Conservation (phyloP, 1,140 invertebrate species). For the Acarapis woodi region DNA sequence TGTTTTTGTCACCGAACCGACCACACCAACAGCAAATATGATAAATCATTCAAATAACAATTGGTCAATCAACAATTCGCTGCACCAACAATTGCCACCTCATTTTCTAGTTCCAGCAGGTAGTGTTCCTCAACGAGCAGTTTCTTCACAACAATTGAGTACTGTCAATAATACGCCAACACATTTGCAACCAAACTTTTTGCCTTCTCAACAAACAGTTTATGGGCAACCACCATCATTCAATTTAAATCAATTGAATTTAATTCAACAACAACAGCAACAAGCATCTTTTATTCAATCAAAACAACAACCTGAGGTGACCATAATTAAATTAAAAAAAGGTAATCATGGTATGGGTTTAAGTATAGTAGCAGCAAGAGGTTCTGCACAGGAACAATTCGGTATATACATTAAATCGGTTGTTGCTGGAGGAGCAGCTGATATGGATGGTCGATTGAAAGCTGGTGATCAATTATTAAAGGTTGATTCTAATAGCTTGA, state of each 20-base stretch:
- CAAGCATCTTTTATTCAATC: background rate
- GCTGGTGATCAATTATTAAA: slow-evolving; percentile 89
- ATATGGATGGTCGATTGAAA: slow-evolving; percentile 65
- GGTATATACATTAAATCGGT: slow-evolving; percentile 96
- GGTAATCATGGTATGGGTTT: slow-evolving; percentile 69
- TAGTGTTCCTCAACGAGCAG: too few relatives aligned
- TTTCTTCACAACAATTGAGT: background rate
- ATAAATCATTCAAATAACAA: background rate
- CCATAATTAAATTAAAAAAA: slow-evolving; percentile 64
- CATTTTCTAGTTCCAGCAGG: too few relatives aligned
- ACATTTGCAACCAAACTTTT: too few relatives aligned
- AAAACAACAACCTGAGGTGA: slow-evolving; percentile 28
- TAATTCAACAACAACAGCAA: background rate
- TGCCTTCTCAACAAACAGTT: too few relatives aligned
- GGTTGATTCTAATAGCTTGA: slow-evolving; percentile 82
- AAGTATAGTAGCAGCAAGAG: slow-evolving; percentile 76
- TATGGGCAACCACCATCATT: too few relatives aligned
- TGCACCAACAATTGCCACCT: too few relatives aligned
- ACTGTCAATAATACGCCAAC: too few relatives aligned
- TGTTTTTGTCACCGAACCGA: slow-evolving; percentile 13
- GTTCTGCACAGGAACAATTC: slow-evolving; percentile 55
- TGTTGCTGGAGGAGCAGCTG: slow-evolving; percentile 75
- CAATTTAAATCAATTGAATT: too few relatives aligned
- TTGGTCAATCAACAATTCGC: too few relatives aligned
- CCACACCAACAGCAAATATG: slow-evolving; percentile 16